phyloP scores from a whole-genome alignment of 2,113 vertebrate genomes.

The Actenoides lindsayi region DNA sequence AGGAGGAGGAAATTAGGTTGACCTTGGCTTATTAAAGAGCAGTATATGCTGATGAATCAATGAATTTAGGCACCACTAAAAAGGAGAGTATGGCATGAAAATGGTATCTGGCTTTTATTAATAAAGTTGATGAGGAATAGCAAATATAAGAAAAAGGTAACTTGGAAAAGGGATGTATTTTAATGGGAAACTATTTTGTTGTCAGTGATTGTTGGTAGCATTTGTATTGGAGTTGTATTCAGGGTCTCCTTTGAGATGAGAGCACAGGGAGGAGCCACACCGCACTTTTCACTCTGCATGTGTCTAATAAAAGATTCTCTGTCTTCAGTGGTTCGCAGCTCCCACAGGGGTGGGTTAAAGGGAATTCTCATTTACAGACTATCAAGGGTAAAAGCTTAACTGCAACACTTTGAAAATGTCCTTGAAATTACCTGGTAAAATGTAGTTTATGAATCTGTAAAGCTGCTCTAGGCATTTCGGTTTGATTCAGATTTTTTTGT shows the following conservation, averaged over 20 bases:
- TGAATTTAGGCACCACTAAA: background rate
- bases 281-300: background rate
- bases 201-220: background rate
- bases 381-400: background rate
- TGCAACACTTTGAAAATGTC: background rate
- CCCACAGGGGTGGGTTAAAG: background rate
- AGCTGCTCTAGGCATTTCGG: background rate
- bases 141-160: background rate
- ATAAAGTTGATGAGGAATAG: background rate
- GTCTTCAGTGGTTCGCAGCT: background rate
- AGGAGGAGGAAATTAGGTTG: constrained; percentile 26
- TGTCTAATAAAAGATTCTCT: background rate
- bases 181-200: background rate
- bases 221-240: background rate
- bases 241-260: background rate
- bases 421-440: background rate
- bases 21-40: background rate
- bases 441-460: background rate
- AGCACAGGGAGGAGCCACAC: background rate
- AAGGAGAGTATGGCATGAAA: background rate
- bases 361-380: background rate
- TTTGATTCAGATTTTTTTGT: background rate
- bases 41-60: background rate
- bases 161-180: background rate
- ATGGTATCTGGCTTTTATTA: background rate